Base-by-base conservation (phyloP, 2,888 invertebrate genomes). In the Ormyrus rosae region DNA sequence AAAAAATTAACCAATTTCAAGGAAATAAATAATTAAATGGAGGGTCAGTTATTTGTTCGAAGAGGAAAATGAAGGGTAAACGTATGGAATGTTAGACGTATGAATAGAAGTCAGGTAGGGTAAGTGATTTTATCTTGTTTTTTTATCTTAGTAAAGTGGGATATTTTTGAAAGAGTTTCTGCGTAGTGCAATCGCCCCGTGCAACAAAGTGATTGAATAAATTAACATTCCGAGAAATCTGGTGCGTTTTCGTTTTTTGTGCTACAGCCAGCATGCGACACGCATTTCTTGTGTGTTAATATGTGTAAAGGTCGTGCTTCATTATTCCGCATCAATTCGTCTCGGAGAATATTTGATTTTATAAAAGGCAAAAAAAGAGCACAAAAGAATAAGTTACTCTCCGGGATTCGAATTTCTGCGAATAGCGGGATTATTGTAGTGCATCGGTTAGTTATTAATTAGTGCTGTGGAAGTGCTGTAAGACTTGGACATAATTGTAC, bases 231-330 rank as follows among this genome's bases (percentile, higher is more conserved):
- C 19, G 73, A 77, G 55, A 74, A 65, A 48, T 34, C 34, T 9
- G 56, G 68, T 69, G 80, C 67, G 70, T 69, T 71, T 84, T 83
- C 64, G 81, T 83, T 82, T 84, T 77, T 71, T 82, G 85, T 85
- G 84, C 85, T 84, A 84, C 89, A 89, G 88, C 88, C 87, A 89
- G 84, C 89, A 90, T 89, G 89, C 89, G 85, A 88, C 87, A 86
- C 88, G 86, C 84, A 87, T 75, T 84, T 84, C 84, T 81, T 82
- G 75, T 84, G 81, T 84, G 84, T 81, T 78, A 46, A 74, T 67
- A 71, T 64, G 51, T 56, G 58, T 45, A 53, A 45, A 58, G 55
- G 60, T 55, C 53, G 61, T 76, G 81, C 78, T 69, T 13, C 60
- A 68, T 60, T 45, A 56, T 69, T 81, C 73, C 53, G 74, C 70